Base-by-base conservation (phyloP, 2,113 vertebrate species). In the Gobio gobio region DNA sequence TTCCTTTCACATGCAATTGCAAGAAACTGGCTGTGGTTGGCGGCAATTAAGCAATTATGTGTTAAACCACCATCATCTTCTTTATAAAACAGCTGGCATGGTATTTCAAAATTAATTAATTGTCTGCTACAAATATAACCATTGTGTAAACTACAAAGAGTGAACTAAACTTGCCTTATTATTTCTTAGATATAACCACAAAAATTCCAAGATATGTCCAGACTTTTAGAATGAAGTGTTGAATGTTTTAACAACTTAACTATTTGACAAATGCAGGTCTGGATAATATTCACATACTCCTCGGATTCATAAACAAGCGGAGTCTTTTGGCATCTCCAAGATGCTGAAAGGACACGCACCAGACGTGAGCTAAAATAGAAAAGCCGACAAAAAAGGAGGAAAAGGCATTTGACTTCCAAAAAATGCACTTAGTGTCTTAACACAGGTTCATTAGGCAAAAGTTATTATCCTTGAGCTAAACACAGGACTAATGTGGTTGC, bases 311-410 rank as follows among this genome's bases (percentile, higher is more conserved):
- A 89, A 86, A 90, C 85, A 89, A 79, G 78, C 29, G 85, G 58
- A 85, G 87, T 81, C 68, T 85, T 89, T 90, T 92, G 93, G 92
- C 91, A 89, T 92, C 91, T 92, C 84, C 85, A 89, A 45, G 3
- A 64, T 74, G 89, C 82, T 91, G 87, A 88, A 88, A 91, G 85
- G 86, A 92, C 78, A 90, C 83, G 88, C 84, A 89, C 85, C 91
- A 94, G 93, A 94, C 92, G 87, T 92, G 89, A 92, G 89, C 88
- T 93, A 92, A 93, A 93, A 93, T 89, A 92, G 88, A 89, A 73
- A 86, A 86, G 73, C 87, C 72, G 0, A 54, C 89, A 90, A 89
- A 91, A 91, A 91, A 89, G 84, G 78, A 88, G 85, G 82, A 85
- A 90, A 93, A 92, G 90, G 77, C 66, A 59, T 64, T 58, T 88